phyloP scores from a whole-genome alignment of 2,888 invertebrate genomes.

The Drosophila austrosaltans region DNA sequence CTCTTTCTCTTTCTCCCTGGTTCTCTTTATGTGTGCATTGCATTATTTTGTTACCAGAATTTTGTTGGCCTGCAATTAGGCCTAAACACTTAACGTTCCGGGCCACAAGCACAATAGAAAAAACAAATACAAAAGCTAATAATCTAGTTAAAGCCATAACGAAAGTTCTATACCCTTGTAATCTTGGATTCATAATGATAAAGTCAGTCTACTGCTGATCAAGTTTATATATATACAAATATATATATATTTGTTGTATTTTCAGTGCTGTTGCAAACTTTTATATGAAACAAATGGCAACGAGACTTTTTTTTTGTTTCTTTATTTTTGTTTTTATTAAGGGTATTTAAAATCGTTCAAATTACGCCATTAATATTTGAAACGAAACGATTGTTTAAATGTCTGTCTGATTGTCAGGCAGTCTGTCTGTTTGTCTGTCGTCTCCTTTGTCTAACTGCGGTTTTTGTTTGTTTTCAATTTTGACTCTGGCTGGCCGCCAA shows the following conservation, averaged over 20 bases:
- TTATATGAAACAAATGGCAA: neutral
- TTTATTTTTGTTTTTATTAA: slow-evolving; percentile 13
- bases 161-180: neutral
- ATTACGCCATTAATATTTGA: slow-evolving; percentile 71
- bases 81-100: slow-evolving; percentile 11
- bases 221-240: too few relatives aligned
- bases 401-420: slow-evolving; percentile 37
- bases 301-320: neutral
- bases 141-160: neutral
- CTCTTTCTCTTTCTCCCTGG: neutral
- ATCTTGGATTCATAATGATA: too few relatives aligned
- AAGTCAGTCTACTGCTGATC: too few relatives aligned
- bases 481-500: slow-evolving; percentile 64
- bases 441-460: slow-evolving; percentile 67
- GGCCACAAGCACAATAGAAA: neutral
- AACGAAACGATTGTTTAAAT: slow-evolving; percentile 46
- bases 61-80: slow-evolving; percentile 7
- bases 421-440: slow-evolving; percentile 30
- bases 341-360: slow-evolving; percentile 51
- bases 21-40: neutral
- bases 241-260: too few relatives aligned
- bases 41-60: slow-evolving; percentile 27
- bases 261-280: slow-evolving; percentile 12
- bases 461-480: slow-evolving; percentile 59
- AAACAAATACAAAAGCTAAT: neutral